Percentiles rank a stretch among this genome's conserved stretches.
Conservation (phyloP, 2,797 vertebrate genomes). For the Lycodopsis pacificus region DNA sequence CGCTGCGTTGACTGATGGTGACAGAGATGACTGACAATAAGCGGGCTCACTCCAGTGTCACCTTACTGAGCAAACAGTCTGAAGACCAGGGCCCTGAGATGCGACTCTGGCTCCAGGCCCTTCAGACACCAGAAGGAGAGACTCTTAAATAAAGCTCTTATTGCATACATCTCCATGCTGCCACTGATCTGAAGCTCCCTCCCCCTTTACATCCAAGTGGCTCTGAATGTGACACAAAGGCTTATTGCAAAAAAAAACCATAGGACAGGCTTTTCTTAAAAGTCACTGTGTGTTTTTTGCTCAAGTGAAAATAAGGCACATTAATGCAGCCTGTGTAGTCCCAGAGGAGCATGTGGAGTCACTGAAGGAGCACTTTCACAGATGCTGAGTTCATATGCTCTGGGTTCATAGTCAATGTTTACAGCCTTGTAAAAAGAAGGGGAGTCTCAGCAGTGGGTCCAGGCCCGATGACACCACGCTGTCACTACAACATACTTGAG, state of each 20-base stretch:
- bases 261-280: not conserved
- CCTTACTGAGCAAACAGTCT: constrained; percentile 72
- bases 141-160: not conserved
- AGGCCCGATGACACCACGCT: constrained; percentile 54
- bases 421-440: constrained; percentile 68
- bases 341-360: constrained; percentile 74
- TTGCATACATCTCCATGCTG: constrained; percentile 4
- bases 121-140: constrained; percentile 54
- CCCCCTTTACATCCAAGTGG: constrained; percentile 17
- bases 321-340: constrained; percentile 58
- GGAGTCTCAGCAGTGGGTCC: constrained; percentile 56
- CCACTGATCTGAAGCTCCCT: constrained; percentile 9
- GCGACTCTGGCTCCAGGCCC: constrained; percentile 28
- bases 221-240: constrained; percentile 8
- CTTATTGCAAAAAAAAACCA: constrained; percentile 33
- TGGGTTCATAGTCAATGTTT: constrained; percentile 74
- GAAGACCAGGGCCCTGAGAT: constrained; percentile 30
- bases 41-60: constrained; percentile 56
- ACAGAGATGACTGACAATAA: constrained; percentile 64
- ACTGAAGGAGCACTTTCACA: constrained; percentile 70
- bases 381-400: constrained; percentile 72
- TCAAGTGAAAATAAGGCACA: constrained; percentile 52
- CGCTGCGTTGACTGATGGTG: constrained; percentile 64
- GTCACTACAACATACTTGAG: constrained; percentile 46
- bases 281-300: constrained; percentile 28